phyloP scores from a whole-genome alignment of 2,113 vertebrate species.

The Numida meleagris region DNA sequence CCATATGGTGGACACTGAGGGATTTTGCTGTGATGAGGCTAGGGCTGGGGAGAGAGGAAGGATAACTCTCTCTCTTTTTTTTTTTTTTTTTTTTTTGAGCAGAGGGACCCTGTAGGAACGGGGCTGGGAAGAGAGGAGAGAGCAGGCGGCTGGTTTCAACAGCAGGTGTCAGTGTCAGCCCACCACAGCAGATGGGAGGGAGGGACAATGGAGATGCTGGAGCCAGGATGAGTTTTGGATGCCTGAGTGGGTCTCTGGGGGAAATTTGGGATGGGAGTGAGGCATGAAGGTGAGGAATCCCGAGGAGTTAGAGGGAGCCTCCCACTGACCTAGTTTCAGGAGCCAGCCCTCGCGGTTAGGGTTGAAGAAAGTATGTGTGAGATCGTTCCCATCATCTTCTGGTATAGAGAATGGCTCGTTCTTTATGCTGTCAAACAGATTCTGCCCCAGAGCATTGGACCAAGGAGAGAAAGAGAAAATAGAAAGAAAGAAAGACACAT shows the following conservation, averaged over 20 bases:
- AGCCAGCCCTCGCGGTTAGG: conserved; percentile 96
- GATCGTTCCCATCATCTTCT: conserved; percentile 92
- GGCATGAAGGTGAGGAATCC: background rate
- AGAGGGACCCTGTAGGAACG: background rate
- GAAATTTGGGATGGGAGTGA: background rate
- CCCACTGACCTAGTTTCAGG: conserved; percentile 88
- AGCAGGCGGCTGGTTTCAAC: conserved; percentile 12
- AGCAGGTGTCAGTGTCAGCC: conserved; percentile 67
- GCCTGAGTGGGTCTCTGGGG: background rate
- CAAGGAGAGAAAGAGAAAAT: background rate
- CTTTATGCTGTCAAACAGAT: conserved; percentile 93
- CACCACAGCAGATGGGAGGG: background rate
- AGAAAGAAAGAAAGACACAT: background rate
- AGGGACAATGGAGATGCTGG: background rate
- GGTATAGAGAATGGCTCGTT: conserved; percentile 96
- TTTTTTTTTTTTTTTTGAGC: background rate
- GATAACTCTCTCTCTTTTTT: background rate
- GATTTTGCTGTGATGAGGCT: background rate
- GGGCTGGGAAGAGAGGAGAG: background rate
- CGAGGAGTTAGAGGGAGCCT: background rate
- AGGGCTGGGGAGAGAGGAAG: background rate
- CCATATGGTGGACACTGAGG: accelerated
- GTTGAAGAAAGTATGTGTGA: conserved; percentile 97
- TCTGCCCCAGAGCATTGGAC: conserved; percentile 53
- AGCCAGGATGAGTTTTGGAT: background rate